Conservation (phyloP, 2,888 invertebrate species). For the Lochmaea crataegi region DNA sequence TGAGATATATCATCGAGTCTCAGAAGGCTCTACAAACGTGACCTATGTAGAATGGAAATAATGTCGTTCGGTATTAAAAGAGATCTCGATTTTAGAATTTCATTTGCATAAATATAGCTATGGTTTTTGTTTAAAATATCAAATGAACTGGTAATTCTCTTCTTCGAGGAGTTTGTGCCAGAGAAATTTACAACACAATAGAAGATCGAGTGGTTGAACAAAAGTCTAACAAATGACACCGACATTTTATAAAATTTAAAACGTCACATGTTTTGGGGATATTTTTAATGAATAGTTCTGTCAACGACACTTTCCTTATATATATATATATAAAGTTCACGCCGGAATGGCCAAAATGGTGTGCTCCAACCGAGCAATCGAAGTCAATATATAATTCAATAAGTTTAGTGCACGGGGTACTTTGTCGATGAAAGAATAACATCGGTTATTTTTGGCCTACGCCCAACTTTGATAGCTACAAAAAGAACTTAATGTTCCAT, state of each 20-base stretch:
- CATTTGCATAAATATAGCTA: slow-evolving; percentile 37
- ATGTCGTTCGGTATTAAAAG: slow-evolving; percentile 37
- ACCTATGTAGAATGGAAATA: slow-evolving; percentile 43
- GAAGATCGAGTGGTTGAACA: too few relatives aligned
- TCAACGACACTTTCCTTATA: slow-evolving; percentile 4
- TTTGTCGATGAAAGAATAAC: slow-evolving; percentile 15
- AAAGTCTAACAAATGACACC: too few relatives aligned
- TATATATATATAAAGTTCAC: slow-evolving; percentile 2
- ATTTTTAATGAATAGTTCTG: not conserved
- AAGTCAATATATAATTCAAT: slow-evolving; percentile 29
- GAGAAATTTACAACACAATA: too few relatives aligned
- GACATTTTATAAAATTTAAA: too few relatives aligned
- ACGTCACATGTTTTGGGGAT: too few relatives aligned
- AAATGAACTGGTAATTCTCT: too few relatives aligned
- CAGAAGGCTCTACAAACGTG: slow-evolving; percentile 41
- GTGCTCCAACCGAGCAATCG: slow-evolving; percentile 12
- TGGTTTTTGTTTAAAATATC: not conserved
- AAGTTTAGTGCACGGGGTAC: slow-evolving; percentile 20
- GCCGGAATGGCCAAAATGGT: not conserved
- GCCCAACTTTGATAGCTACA: slow-evolving; percentile 33
- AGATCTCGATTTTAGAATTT: slow-evolving; percentile 38
- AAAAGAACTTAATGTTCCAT: slow-evolving; percentile 36
- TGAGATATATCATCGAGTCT: slow-evolving; percentile 43
- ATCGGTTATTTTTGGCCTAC: slow-evolving; percentile 27
- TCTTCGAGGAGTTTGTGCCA: too few relatives aligned